Conservation (phyloP, 2,888 invertebrate species). For the Digitonthophagus gazella region DNA sequence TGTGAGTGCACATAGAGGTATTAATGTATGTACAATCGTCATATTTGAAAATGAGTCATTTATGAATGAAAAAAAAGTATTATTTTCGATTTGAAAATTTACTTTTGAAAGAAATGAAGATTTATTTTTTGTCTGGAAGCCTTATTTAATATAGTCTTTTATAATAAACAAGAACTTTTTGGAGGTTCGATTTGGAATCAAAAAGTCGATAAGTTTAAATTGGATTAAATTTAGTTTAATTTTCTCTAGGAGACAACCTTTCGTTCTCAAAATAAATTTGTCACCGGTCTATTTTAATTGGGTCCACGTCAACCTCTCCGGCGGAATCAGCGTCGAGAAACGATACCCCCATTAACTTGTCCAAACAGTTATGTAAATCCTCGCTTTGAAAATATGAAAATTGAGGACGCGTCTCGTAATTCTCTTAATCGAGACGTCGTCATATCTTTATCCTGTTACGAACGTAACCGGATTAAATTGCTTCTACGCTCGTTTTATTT, state of each 20-base stretch:
- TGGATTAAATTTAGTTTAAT: not conserved
- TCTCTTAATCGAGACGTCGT: not conserved
- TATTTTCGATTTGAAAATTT: no score
- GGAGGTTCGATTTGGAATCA: no score
- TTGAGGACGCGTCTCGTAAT: not conserved
- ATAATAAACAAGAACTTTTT: no score
- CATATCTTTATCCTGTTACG: not conserved
- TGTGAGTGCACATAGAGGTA: no score
- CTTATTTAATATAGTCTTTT: no score
- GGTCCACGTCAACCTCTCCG: not conserved
- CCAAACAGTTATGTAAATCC: conserved; percentile 8
- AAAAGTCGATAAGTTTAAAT: no score
- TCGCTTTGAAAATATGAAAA: not conserved
- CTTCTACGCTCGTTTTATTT: not conserved
- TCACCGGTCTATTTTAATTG: not conserved
- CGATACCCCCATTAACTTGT: conserved; percentile 12
- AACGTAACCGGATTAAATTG: not conserved
- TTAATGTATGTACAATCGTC: no score
- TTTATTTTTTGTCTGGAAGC: no score
- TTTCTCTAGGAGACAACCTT: not conserved
- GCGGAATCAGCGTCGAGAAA: conserved; percentile 7
- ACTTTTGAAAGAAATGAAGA: no score
- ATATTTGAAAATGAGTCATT: no score
- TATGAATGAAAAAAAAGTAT: no score
- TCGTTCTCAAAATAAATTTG: not conserved